These are phyloP conservation scores for Diorhabda sublineata DNA, from an alignment of 1,140 invertebrate genomes.

Conservation along the genomic window DNA sequence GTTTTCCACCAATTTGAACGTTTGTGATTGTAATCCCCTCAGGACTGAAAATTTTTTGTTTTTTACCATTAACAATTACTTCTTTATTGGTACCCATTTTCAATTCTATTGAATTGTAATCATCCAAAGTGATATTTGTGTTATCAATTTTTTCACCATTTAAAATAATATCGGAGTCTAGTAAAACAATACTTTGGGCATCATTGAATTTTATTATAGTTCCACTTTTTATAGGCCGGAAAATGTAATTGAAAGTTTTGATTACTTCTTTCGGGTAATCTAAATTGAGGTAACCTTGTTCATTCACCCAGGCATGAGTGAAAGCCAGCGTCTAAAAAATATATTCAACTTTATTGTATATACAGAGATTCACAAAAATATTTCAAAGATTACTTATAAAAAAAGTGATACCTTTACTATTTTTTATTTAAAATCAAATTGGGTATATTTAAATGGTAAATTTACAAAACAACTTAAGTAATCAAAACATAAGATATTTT, in stretches of 20 bases:
- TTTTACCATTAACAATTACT: slow-evolving; percentile 23
- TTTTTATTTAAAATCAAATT: no score
- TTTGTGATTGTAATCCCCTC: slow-evolving; percentile 11
- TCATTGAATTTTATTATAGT: slow-evolving; percentile 54
- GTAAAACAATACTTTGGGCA: slow-evolving; percentile 53
- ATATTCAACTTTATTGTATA: background rate
- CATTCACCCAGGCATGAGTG: background rate
- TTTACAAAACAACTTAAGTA: no score
- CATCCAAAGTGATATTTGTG: slow-evolving; percentile 7
- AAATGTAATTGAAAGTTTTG: slow-evolving; percentile 6
- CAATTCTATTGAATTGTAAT: slow-evolving; percentile 19
- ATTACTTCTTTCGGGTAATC: background rate
- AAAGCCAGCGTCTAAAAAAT: background rate
- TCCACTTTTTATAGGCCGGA: slow-evolving; percentile 3
- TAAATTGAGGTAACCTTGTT: background rate
- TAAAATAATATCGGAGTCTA: background rate
- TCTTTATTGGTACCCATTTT: background rate
- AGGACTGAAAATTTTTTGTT: background rate
- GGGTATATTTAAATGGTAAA: no score
- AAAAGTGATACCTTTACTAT: no score
- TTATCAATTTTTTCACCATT: slow-evolving; percentile 6
- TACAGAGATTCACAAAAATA: no score
- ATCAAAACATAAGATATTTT: no score
- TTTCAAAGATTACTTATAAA: no score
- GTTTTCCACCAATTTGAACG: slow-evolving; percentile 20